Evolutionary conservation across 2,797 vertebrate species (phyloP).

Genomic region (Xiphorhynchus erythropygius): DNA sequence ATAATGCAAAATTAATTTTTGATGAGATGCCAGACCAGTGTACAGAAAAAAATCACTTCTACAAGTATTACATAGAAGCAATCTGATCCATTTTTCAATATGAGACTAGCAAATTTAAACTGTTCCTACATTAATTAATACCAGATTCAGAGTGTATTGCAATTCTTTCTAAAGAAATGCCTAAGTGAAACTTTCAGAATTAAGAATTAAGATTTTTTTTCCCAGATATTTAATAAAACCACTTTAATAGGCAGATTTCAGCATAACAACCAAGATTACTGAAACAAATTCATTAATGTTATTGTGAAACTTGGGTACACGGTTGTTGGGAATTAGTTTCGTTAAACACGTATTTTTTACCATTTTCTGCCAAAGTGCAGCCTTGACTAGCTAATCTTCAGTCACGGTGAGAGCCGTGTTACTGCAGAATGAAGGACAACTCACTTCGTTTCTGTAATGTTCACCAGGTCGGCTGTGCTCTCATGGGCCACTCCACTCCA

Average conservation of each 20-base stretch:
- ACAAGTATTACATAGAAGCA: neutral
- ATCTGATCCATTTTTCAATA: neutral
- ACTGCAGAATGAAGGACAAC: neutral
- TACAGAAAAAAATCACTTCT: neutral
- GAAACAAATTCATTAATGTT: neutral
- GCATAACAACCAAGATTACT: neutral
- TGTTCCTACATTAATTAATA: neutral
- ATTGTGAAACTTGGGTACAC: neutral
- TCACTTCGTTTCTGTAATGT: neutral
- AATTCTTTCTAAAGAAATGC: neutral
- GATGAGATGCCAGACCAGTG: neutral
- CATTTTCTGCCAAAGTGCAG: neutral
- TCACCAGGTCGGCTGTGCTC: neutral
- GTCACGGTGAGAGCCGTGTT: accelerated
- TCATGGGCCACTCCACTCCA: neutral
- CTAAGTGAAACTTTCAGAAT: neutral
- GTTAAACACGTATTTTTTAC: neutral
- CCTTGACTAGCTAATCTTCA: neutral
- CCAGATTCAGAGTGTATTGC: neutral
- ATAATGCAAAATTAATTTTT: neutral
- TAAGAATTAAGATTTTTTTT: neutral
- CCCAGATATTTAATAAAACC: neutral
- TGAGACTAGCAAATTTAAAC: neutral
- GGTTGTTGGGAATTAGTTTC: neutral
- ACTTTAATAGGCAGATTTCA: neutral